A percentile compares a stretch with the other conserved stretches of the same genome.
Evolutionary conservation across 2,113 vertebrate genomes (phyloP).

Genomic region (Jaculus jaculus): DNA sequence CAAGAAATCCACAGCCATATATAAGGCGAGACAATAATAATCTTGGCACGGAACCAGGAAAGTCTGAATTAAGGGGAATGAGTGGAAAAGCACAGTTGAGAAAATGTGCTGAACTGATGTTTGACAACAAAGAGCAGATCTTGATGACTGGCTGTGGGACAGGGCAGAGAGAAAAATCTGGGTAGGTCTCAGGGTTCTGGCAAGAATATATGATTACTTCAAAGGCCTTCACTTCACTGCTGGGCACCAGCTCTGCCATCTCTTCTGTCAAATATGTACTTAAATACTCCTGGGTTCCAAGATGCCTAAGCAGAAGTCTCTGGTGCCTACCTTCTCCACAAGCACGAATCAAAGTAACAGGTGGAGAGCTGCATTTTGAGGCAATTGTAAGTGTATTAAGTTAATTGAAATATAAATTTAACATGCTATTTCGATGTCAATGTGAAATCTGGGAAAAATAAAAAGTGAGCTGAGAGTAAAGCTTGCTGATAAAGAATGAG

Average conservation of each 20-base stretch:
- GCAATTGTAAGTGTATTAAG: background rate
- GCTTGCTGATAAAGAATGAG: background rate
- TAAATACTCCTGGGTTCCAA: background rate
- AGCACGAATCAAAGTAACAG: background rate
- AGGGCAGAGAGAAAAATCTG: background rate
- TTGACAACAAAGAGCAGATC: background rate
- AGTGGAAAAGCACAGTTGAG: background rate
- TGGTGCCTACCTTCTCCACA: no score
- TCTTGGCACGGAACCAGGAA: background rate
- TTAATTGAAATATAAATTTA: background rate
- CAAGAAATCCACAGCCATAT: background rate
- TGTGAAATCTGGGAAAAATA: background rate
- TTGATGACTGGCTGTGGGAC: background rate
- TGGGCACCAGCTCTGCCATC: background rate
- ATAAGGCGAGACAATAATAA: background rate
- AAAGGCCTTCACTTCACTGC: background rate
- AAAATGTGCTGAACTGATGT: background rate
- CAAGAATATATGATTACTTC: background rate
- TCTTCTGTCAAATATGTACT: background rate
- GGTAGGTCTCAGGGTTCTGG: background rate
- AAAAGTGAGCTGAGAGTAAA: background rate
- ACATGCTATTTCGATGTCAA: background rate
- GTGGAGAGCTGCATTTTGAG: background rate
- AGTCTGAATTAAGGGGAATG: background rate
- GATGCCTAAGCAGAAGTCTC: background rate